phyloP scores from a whole-genome alignment of 2,797 vertebrate species.

The Macropus fuliginosus region DNA sequence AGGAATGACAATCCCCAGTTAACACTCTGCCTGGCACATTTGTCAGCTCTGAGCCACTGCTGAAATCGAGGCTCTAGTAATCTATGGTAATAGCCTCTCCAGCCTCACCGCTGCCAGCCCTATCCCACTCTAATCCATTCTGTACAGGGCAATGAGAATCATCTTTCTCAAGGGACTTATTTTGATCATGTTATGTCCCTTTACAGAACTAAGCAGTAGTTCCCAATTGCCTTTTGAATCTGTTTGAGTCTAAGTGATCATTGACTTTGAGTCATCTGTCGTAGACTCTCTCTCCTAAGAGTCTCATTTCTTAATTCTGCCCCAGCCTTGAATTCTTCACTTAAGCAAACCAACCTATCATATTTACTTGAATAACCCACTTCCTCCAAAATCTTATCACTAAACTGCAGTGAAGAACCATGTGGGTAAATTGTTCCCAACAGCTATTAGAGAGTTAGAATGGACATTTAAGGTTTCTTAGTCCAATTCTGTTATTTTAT shows the following conservation, averaged over 20 bases:
- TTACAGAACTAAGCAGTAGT: not conserved
- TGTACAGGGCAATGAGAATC: not conserved
- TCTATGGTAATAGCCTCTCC: not conserved
- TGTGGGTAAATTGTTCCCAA: not conserved
- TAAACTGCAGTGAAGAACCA: not conserved
- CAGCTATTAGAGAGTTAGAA: not conserved
- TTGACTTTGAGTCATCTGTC: not conserved
- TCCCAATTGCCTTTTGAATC: conserved; percentile 61
- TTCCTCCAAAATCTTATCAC: not conserved
- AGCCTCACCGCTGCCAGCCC: conserved; percentile 6
- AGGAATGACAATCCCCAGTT: not conserved
- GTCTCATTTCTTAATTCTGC: not conserved
- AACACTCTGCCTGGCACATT: not conserved
- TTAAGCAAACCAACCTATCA: not conserved
- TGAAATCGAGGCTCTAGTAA: not conserved
- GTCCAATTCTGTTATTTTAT: not conserved
- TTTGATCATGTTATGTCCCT: conserved; percentile 13
- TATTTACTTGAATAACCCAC: not conserved
- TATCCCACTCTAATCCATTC: not conserved
- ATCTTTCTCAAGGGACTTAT: not conserved
- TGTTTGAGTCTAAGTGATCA: conserved; percentile 49
- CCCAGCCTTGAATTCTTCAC: not conserved
- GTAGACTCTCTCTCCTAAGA: not conserved
- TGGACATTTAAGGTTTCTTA: not conserved
- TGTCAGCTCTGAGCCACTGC: not conserved